Evolutionary conservation across 2,888 invertebrate species (phyloP).

Genomic region (Marasmarcha lunaedactyla): DNA sequence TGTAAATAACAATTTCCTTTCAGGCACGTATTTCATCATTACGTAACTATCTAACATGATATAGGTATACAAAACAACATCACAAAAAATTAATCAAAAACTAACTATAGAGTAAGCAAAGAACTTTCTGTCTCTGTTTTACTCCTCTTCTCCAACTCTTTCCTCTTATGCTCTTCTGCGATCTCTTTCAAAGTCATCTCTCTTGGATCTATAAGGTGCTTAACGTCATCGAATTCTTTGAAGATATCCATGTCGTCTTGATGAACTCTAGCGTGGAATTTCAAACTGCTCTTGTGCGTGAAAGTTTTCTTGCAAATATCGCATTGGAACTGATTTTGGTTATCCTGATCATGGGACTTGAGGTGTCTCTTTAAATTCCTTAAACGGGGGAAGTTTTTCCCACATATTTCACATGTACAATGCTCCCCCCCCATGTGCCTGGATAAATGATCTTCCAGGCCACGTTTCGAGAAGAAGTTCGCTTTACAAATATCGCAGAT

Average conservation of each 20-base stretch:
- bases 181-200: conserved; percentile 57
- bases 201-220: conserved; percentile 54
- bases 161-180: conserved; percentile 47
- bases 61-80: too few relatives aligned
- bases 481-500: conserved; percentile 54
- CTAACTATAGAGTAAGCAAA: too few relatives aligned
- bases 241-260: conserved; percentile 60
- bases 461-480: conserved; percentile 55
- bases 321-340: conserved; percentile 46
- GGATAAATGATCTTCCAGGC: conserved; percentile 43
- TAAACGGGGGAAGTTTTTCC: conserved; percentile 37
- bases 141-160: conserved; percentile 11
- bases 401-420: conserved; percentile 45
- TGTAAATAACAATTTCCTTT: too few relatives aligned
- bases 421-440: conserved; percentile 41
- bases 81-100: too few relatives aligned
- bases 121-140: too few relatives aligned
- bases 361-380: conserved; percentile 50
- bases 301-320: conserved; percentile 54
- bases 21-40: too few relatives aligned
- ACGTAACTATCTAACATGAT: too few relatives aligned
- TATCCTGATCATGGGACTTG: conserved; percentile 44
- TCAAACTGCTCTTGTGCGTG: conserved; percentile 53
- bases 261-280: conserved; percentile 48
- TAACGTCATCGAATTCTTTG: conserved; percentile 61